Evolutionary conservation across 2,888 invertebrate species (phyloP), one percentile per base, ranked within the genome.

Genomic region (Agriopis aurantiaria): DNA sequence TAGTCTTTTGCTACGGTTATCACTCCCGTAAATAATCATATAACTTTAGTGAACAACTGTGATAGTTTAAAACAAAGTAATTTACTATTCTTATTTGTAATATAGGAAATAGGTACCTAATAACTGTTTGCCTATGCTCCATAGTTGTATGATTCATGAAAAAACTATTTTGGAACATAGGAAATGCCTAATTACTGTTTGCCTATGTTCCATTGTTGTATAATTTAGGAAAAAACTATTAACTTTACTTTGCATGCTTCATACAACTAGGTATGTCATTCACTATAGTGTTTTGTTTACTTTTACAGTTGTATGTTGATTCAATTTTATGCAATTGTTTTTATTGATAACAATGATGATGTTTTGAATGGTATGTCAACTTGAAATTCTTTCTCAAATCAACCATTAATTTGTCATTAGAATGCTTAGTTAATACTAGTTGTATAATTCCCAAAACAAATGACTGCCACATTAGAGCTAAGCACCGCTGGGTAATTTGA

Each of bases 401-500:
- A 64, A 55, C 62, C 62, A 65, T 63, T 48, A 71, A 69, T 67
- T 69, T 63, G 66, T 70, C 71, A 73, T 60, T 66, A 70, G 53
- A 70, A 72, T 64, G 73, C 64, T 61, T 66, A 74, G 76, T 70
- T 59, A 76, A 68, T 72, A 73, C 62, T 69, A 74, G 71, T 67
- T 74, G 72, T 71, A 71, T 75, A 67, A 74, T 77, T 75, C 75
- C 74, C 63, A 67, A 78, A 77, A 78, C 77, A 69, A 80, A 77
- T 79, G 65, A 76, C 68, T 69, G 72, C 77, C 75, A 73, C 76
- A 73, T 74, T 82, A 80, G 71, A 62, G 49, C 41, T 70, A 68
- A 67, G 63, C 57, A 68, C 68, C 65, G 41, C 71, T 75, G 72
- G 68, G 60, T 80, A 80, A 84, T 82, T 80, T 80, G 74, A 79